Evolutionary conservation across 2,113 vertebrate genomes (phyloP).

Genomic region (Sorex araneus): DNA sequence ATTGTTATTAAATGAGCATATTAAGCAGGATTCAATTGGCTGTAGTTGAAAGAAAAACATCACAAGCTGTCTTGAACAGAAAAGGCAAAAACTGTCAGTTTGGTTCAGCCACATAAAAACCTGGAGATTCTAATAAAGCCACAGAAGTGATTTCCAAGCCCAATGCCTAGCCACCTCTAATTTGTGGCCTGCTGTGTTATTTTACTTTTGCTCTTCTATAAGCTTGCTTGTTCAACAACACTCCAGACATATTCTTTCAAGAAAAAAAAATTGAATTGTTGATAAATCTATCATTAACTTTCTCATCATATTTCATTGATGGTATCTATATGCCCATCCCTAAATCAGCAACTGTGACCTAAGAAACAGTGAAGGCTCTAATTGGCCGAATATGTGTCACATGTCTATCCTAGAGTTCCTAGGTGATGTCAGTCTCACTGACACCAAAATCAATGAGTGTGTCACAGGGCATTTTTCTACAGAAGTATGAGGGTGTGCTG

Average conservation of each 20-base stretch:
- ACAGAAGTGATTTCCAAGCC: background rate
- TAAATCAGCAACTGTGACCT: background rate
- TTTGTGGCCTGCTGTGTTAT: background rate
- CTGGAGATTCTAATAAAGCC: background rate
- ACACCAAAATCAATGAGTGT: background rate
- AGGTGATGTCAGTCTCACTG: background rate
- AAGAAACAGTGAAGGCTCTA: background rate
- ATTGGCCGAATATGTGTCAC: background rate
- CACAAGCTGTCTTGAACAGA: background rate
- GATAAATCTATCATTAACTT: background rate
- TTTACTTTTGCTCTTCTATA: background rate
- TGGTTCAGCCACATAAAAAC: background rate
- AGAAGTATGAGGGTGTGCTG: background rate
- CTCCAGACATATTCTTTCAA: background rate
- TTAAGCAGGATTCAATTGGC: background rate
- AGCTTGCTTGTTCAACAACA: background rate
- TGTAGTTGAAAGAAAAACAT: background rate
- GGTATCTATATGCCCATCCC: background rate
- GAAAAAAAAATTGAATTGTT: background rate
- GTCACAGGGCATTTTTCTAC: background rate
- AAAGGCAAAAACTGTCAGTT: background rate
- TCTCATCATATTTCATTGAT: background rate
- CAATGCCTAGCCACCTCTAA: fast-evolving
- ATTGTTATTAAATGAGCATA: background rate
- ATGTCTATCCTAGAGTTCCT: background rate